phyloP scores from a whole-genome alignment of 2,113 vertebrate species.

The Tyto alba region DNA sequence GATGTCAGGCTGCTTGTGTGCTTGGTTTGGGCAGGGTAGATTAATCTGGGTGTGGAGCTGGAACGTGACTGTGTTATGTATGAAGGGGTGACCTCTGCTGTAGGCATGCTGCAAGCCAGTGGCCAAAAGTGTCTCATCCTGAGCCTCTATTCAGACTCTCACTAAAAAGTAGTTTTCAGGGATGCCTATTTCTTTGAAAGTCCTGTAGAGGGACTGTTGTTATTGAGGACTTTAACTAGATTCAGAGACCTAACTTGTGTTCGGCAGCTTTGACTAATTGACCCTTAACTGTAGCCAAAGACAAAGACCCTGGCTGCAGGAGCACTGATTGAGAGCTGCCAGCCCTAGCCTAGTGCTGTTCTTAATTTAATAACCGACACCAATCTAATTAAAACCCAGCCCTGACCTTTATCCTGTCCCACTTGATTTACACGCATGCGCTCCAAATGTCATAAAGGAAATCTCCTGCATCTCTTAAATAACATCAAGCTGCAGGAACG shows the following conservation, averaged over 20 bases:
- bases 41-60: not conserved
- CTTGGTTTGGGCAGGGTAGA: not conserved
- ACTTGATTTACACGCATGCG: not conserved
- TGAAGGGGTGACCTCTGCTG: not conserved
- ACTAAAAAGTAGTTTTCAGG: no score
- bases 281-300: not conserved
- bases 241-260: not conserved
- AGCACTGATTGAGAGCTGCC: not conserved
- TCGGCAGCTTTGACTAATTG: not conserved
- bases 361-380: not conserved
- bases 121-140: not conserved
- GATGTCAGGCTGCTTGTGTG: not conserved
- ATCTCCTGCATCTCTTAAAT: slow-evolving; percentile 2
- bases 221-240: not conserved
- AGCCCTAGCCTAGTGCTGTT: not conserved
- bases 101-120: not conserved
- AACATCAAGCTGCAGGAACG: not conserved
- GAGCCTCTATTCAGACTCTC: no score
- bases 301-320: not conserved
- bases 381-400: not conserved
- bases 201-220: no score
- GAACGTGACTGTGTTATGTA: not conserved
- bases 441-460: not conserved
- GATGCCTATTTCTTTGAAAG: not conserved
- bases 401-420: not conserved